phyloP scores from a whole-genome alignment of 2,797 vertebrate genomes.

The Scyliorhinus canicula region DNA sequence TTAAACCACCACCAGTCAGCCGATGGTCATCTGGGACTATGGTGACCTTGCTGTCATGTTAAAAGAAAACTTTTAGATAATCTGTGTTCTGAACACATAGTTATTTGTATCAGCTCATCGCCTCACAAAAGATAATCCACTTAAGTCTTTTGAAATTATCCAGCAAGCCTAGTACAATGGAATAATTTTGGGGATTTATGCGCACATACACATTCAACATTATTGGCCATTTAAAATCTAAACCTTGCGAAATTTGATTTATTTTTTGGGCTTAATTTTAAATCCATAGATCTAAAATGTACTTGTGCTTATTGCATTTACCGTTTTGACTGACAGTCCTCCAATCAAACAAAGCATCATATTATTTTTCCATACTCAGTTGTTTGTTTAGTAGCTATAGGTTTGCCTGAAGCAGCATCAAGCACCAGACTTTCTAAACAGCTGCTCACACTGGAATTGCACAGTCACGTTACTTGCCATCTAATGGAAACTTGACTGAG shows the following conservation, averaged over 20 bases:
- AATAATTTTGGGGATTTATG: not conserved
- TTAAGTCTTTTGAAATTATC: not conserved
- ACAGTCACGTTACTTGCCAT: constrained; percentile 45
- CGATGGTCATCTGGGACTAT: no score
- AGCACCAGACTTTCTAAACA: constrained; percentile 47
- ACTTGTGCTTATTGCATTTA: constrained; percentile 21
- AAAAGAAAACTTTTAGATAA: not conserved
- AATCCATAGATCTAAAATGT: not conserved
- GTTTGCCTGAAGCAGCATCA: constrained; percentile 50
- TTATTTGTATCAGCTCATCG: not conserved
- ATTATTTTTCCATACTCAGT: not conserved
- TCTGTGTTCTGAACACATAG: not conserved
- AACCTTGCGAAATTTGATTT: not conserved
- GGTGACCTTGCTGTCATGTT: no score
- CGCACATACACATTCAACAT: not conserved
- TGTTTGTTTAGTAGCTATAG: constrained; percentile 10
- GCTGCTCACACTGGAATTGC: constrained; percentile 52
- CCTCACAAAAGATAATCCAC: not conserved
- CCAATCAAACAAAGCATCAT: not conserved
- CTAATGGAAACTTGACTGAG: constrained; percentile 54
- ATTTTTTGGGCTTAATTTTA: not conserved
- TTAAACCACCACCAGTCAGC: no score
- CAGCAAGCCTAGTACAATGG: not conserved
- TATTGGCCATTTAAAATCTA: not conserved
- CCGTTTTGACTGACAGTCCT: not conserved